A percentile compares a stretch with the other conserved stretches of the same genome.
phyloP scores from a whole-genome alignment of 2,113 vertebrate species.

The Chloropsis cyanopogon region DNA sequence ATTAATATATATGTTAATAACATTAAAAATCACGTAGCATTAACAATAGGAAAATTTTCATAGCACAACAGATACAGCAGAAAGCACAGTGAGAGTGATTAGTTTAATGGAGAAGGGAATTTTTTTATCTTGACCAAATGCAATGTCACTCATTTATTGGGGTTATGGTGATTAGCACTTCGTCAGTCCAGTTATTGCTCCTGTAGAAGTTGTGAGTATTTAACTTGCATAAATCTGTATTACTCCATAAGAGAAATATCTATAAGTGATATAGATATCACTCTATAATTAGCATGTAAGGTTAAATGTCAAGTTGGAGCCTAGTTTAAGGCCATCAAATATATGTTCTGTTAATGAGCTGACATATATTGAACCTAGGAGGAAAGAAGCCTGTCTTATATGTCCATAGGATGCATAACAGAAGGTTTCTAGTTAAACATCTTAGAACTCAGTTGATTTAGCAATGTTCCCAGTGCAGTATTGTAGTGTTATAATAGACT shows the following conservation, averaged over 20 bases:
- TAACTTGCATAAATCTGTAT: not conserved
- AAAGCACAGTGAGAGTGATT: not conserved
- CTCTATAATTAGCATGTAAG: not conserved
- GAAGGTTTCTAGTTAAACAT: constrained; percentile 62
- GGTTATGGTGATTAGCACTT: not conserved
- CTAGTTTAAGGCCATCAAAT: not conserved
- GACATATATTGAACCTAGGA: constrained; percentile 1
- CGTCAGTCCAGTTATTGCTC: not conserved
- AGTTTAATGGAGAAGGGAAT: not conserved
- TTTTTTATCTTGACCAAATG: not conserved
- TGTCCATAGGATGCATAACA: constrained; percentile 30
- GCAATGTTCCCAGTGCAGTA: constrained; percentile 16
- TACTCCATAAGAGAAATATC: not conserved
- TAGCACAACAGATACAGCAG: not conserved
- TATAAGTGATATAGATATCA: too few species aligned
- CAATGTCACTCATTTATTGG: not conserved
- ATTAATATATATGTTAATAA: not conserved
- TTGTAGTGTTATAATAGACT: not conserved
- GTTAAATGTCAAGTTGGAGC: not conserved
- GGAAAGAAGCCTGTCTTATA: not conserved
- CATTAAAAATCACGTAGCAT: not conserved
- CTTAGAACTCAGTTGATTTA: constrained; percentile 41
- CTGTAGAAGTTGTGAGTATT: not conserved
- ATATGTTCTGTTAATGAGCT: constrained; percentile 23
- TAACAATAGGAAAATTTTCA: not conserved